These are phyloP conservation scores for Burhinus bistriatus DNA, from an alignment of 2,113 vertebrate species.

Conservation along the genomic window DNA sequence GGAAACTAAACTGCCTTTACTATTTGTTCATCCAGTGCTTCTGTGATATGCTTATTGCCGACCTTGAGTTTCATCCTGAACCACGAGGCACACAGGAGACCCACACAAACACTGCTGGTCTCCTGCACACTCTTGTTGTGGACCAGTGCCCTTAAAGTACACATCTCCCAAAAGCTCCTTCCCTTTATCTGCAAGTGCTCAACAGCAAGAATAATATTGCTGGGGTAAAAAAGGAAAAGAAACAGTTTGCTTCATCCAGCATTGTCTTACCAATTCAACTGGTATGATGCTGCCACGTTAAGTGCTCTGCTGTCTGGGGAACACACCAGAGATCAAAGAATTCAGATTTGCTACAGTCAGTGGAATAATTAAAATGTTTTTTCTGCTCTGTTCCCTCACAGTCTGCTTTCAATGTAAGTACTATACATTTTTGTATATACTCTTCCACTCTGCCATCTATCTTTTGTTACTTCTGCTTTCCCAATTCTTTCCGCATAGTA, in stretches of 20 bases:
- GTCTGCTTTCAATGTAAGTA: not conserved
- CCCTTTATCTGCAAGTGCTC: not conserved
- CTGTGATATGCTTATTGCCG: not conserved
- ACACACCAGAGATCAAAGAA: not conserved
- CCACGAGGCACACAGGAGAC: not conserved
- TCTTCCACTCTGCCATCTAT: not conserved
- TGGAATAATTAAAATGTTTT: not conserved
- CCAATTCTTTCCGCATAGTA: not conserved
- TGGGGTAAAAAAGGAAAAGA: not conserved
- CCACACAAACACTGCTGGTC: not conserved
- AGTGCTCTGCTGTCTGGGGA: not conserved
- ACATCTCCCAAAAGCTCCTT: not conserved
- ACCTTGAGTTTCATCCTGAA: not conserved
- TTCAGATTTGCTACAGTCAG: not conserved
- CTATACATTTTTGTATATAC: not conserved
- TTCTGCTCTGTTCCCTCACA: not conserved
- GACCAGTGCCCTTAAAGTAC: not conserved
- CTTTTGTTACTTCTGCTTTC: not conserved
- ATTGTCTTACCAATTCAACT: not conserved
- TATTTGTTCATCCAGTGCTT: not conserved
- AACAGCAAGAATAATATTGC: not conserved
- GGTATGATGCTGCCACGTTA: not conserved
- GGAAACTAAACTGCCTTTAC: not conserved
- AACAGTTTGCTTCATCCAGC: not conserved
- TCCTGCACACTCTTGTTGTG: rapidly evolving